These are phyloP conservation scores for Halichondria panicea DNA, from an alignment of 37 sponge, comb jelly and placozoan genomes.

Conservation along the genomic window DNA sequence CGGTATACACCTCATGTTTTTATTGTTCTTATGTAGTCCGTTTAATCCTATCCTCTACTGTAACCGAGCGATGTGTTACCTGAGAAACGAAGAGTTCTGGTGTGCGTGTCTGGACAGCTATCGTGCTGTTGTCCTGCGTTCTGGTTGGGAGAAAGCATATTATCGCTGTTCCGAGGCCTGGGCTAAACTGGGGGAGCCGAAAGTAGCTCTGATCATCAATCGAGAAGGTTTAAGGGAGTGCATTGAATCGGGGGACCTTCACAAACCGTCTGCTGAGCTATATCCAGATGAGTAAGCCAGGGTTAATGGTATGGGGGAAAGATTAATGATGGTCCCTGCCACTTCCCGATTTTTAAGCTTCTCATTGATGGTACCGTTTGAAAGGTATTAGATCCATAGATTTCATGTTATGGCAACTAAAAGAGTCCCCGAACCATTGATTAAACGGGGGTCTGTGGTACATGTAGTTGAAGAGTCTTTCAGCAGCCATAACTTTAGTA, in stretches of 20 bases:
- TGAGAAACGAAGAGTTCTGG: constrained; percentile 49
- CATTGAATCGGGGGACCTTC: constrained; percentile 5
- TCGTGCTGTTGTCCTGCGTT: constrained; percentile 32
- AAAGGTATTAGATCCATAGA: neutral
- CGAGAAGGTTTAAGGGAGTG: constrained; percentile 8
- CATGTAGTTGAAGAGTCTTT: too few species aligned
- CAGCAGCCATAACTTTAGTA: too few species aligned
- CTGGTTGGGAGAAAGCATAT: constrained; percentile 54
- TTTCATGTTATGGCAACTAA: too few species aligned
- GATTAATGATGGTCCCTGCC: neutral
- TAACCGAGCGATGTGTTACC: constrained; percentile 61
- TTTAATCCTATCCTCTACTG: constrained; percentile 55
- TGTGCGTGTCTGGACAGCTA: constrained; percentile 60
- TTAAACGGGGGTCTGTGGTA: too few species aligned
- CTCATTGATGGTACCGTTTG: neutral
- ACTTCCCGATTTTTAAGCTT: neutral
- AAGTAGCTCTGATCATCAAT: constrained; percentile 28
- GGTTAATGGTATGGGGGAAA: neutral
- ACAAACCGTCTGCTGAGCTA: constrained; percentile 9
- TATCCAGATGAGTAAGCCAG: neutral
- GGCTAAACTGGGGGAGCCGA: constrained; percentile 34
- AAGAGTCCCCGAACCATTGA: too few species aligned
- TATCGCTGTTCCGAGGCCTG: constrained; percentile 50
- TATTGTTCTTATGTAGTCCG: constrained; percentile 37
- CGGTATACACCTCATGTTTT: neutral